Base-by-base conservation (phyloP, 2,888 invertebrate genomes). In the Cosmopolites sordidus region DNA sequence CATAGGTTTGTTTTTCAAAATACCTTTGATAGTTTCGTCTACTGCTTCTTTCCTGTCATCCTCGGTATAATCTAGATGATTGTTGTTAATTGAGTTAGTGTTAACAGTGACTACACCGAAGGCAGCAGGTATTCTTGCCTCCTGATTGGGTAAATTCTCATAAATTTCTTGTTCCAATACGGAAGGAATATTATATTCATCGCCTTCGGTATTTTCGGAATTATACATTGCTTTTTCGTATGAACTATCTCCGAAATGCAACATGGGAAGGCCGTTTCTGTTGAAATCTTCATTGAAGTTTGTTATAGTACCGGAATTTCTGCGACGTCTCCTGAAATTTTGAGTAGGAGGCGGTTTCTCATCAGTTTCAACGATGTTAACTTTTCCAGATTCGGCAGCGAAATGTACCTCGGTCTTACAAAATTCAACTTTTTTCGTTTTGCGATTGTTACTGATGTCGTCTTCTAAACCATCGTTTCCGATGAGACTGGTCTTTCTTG, bases 401-500 rank as follows among this genome's bases (percentile, higher is more conserved):
- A 91, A 91, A 71, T 92, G 92, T 17, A 92, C 83, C 75, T 92
- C 92, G 1, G 91, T 91, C 75, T 91, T 91, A 68, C 89, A 89
- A 72, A 92, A 92, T 65, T 86, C 90, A 0, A 92, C 91, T 72
- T 83, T 88, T 69, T 89, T 89, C 1, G 79, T 75, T 68, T 77
- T 80, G 62, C 77, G 76, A 44, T 56, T 62, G 18, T 58, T 59
- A 43, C 77, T 77, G 51, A 58, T 63, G 39, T 76, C 43, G n/a
- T 58, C 55, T 52, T 66, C 58, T 2, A 41, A 16, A 60, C 69
- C 59, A 59, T 73, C 62, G 60, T 51, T 69, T 30, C 64, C 54
- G 6, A 68, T 68, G 47, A 71, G 58, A 58, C 70, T 71, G 2
- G 68, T 70, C 22, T 68, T 58, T 43, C 68, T 53, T 38, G 61